Evolutionary conservation across 37 sponge, comb jelly and placozoan genomes (phyloP).

Genomic region (Aphrocallistes beatrix): DNA sequence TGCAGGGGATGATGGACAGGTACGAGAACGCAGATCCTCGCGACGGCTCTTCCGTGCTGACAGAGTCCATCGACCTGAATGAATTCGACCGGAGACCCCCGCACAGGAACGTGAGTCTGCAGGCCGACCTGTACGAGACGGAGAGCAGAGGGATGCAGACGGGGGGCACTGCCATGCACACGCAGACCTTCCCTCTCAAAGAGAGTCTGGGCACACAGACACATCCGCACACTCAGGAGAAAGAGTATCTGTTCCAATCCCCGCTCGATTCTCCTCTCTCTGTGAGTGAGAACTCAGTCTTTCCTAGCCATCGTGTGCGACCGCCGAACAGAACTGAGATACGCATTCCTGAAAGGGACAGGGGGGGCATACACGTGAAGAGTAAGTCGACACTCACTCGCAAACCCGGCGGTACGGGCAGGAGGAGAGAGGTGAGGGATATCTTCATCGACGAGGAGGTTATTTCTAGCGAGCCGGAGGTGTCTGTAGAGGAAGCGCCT

Average conservation of each 20-base stretch:
- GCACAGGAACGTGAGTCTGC: not conserved
- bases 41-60: not conserved
- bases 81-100: not conserved
- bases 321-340: not conserved
- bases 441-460: conserved; percentile 12
- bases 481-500: not conserved
- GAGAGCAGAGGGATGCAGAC: not conserved
- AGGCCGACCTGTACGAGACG: not conserved
- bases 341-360: not conserved
- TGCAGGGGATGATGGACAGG: not conserved
- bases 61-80: not conserved
- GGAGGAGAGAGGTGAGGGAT: not conserved
- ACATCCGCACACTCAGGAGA: not conserved
- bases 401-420: not conserved
- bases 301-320: not conserved
- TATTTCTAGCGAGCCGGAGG: not conserved
- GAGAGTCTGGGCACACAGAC: not conserved
- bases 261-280: not conserved
- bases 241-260: not conserved
- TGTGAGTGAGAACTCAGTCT: not conserved
- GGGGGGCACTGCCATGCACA: not conserved
- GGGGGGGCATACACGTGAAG: not conserved
- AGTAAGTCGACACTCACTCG: not conserved
- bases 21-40: not conserved
- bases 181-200: not conserved